Evolutionary conservation across 2,888 invertebrate species (phyloP).

Genomic region (Parnassius apollo): DNA sequence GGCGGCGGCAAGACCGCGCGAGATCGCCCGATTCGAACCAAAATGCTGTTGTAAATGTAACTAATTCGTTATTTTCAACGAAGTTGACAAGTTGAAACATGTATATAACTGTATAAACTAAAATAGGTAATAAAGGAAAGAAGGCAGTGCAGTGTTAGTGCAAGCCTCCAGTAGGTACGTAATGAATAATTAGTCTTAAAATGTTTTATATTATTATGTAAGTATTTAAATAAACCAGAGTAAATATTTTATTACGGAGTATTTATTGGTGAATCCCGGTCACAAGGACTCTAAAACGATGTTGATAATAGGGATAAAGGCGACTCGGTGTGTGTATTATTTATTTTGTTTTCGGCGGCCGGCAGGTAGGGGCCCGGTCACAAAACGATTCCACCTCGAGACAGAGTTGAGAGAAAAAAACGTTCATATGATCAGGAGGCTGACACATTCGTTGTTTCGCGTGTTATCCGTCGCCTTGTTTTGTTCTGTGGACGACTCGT

Average conservation of each 20-base stretch:
- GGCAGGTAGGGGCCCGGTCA: constrained; percentile 34
- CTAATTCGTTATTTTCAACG: constrained; percentile 47
- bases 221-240: constrained; percentile 76
- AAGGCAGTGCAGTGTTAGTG: constrained; percentile 44
- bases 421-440: constrained; percentile 36
- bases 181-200: constrained; percentile 67
- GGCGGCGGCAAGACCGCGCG: constrained; percentile 22
- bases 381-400: constrained; percentile 33
- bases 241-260: constrained; percentile 71
- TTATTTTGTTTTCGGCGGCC: constrained; percentile 34
- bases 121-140: constrained; percentile 39
- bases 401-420: constrained; percentile 33
- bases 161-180: constrained; percentile 57
- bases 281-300: constrained; percentile 47
- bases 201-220: constrained; percentile 74
- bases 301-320: constrained; percentile 37
- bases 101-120: constrained; percentile 47
- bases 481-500: constrained; percentile 13
- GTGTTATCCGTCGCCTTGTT: constrained; percentile 31
- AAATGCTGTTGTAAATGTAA: constrained; percentile 44
- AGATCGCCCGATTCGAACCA: constrained; percentile 40
- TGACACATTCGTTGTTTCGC: constrained; percentile 41
- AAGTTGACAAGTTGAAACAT: constrained; percentile 45
- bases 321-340: constrained; percentile 36
- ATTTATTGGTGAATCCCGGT: constrained; percentile 65